Percentiles rank a stretch among this genome's conserved stretches.
Conservation (phyloP, 2,888 invertebrate genomes). For the Orchestes rusci region DNA sequence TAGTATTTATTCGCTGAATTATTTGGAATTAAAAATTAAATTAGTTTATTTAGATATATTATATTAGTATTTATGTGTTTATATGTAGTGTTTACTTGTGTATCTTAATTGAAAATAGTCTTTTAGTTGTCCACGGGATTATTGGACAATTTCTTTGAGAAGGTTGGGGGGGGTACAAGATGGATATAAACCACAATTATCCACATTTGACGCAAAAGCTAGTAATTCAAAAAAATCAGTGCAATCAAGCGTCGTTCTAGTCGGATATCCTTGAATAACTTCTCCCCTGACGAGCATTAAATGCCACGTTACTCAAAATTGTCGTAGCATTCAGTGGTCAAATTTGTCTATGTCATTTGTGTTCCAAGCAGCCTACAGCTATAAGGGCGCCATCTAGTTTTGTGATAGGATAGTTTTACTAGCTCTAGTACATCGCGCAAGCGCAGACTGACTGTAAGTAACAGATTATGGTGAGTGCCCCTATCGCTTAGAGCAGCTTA, state of each 20-base stretch:
- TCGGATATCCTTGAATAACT: too few relatives aligned
- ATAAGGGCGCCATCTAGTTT: conserved; percentile 30
- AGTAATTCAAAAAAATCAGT: too few relatives aligned
- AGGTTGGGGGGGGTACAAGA: too few relatives aligned
- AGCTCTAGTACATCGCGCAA: conserved; percentile 26
- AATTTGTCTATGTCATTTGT: conserved; percentile 31
- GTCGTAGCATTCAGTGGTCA: conserved; percentile 34
- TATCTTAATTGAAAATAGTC: conserved; percentile 39
- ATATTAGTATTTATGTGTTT: conserved; percentile 37
- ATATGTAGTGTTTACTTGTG: conserved; percentile 42
- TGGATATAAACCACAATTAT: too few relatives aligned
- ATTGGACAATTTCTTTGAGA: too few relatives aligned
- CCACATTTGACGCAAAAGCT: too few relatives aligned
- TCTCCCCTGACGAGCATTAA: too few relatives aligned
- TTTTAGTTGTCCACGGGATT: conserved; percentile 34
- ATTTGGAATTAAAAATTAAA: conserved; percentile 16
- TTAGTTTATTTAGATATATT: conserved; percentile 25
- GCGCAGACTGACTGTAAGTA: conserved; percentile 29
- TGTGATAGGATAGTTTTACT: conserved; percentile 34
- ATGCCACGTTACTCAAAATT: too few relatives aligned
- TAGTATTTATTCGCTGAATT: conserved; percentile 30
- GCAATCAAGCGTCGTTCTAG: too few relatives aligned
- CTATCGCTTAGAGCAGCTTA: conserved; percentile 30
- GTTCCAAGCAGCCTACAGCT: conserved; percentile 30
- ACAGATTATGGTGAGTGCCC: conserved; percentile 30